A percentile compares a stretch with the other conserved stretches of the same genome.
These are phyloP conservation scores for Plagiodera versicolora DNA, from an alignment of 2,888 invertebrate species.

Conservation along the genomic window DNA sequence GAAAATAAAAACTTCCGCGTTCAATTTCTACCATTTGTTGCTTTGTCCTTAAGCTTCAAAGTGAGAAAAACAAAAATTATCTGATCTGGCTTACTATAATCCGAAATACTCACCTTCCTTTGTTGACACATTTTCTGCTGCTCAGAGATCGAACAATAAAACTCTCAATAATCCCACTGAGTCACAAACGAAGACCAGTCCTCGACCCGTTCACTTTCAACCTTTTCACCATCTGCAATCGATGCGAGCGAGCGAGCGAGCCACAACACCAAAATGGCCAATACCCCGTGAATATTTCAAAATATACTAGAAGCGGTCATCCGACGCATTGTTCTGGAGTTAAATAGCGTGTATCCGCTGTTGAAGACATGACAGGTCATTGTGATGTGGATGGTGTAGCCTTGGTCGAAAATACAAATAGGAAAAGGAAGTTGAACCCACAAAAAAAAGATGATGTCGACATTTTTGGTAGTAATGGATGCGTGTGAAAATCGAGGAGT, in stretches of 20 bases:
- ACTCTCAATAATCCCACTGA: too few species aligned
- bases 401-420: slow-evolving; percentile 31
- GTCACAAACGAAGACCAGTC: background rate
- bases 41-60: too few species aligned
- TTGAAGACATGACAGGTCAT: slow-evolving; percentile 39
- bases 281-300: slow-evolving; percentile 21
- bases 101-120: too few species aligned
- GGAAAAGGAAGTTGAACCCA: slow-evolving; percentile 13
- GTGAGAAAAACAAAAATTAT: too few species aligned
- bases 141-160: too few species aligned
- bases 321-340: slow-evolving; percentile 40
- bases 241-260: background rate
- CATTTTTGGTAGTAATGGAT: background rate
- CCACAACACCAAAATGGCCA: slow-evolving; percentile 23
- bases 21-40: too few species aligned
- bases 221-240: background rate
- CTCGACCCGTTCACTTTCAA: background rate
- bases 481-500: background rate
- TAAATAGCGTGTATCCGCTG: slow-evolving; percentile 45
- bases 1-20: too few species aligned
- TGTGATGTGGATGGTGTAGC: slow-evolving; percentile 37
- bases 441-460: slow-evolving; percentile 6
- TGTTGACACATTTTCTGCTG: too few species aligned
- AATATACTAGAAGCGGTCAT: slow-evolving; percentile 35
- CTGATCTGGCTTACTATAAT: too few species aligned